Base-by-base conservation (phyloP, 92 coral and sea anemone species). In the Epizoanthus fatuus region DNA sequence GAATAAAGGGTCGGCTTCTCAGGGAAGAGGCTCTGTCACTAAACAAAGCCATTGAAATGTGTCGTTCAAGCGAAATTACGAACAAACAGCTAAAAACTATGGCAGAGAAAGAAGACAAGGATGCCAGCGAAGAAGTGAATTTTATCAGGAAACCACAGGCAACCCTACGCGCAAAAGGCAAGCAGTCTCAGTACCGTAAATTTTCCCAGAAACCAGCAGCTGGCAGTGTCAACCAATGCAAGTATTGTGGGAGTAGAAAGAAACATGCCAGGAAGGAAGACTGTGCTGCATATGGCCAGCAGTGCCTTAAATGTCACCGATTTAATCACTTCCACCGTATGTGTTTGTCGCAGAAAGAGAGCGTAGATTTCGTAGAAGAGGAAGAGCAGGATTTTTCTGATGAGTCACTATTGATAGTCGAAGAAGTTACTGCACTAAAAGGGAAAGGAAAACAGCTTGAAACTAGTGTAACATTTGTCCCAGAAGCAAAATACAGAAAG, bases 21-120 rank as follows among this genome's bases (percentile, higher is more conserved):
- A 79, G 88, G 45, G 74, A 93, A 55, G 72, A 93, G 49, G 68
- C 20, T 16, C 47, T 93, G 57, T 74, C 72, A 7, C 25, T 92
- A 65, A 69, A 78, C 62, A 90, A 83, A 81, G 90, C 93, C 16
- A 40, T 83, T 4, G 83, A 87, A 29, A 86, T 90, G 80, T 86
- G 88, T 72, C 69, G 70, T 49, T 70, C 88, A 37, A 89, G 89
- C 37, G 90, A 93, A 79, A 75, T 87, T 73, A 90, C 83, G 58
- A 72, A 14, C 51, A 77, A 67, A 74, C 81, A 83, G 63, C 59
- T 59, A 2, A 83, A 83, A 4, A 53, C 72, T 64, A 7, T 72
- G 49, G 49, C 49, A 25, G n/a, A 19, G 78, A 72, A 72, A 5
- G 17, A 52, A 2, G 63, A 51, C 17, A 72, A 72, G 32, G 11